phyloP scores from a whole-genome alignment of 2,797 vertebrate genomes.

The Paratrypauchen microcephalus region DNA sequence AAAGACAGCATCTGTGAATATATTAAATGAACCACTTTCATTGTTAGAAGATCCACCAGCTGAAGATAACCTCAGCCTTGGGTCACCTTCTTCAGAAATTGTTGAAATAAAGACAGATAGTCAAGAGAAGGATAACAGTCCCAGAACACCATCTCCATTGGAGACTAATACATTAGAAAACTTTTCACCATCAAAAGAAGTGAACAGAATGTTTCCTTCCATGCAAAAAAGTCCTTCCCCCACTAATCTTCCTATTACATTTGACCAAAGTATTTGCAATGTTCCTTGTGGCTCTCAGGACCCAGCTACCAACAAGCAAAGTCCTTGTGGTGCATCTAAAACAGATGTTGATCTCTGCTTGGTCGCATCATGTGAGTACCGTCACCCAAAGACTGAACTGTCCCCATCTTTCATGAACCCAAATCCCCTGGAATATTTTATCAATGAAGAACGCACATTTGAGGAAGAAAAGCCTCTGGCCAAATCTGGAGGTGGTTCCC shows the following conservation, averaged over 20 bases:
- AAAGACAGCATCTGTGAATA: slow-evolving; percentile 64
- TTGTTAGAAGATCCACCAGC: slow-evolving; percentile 44
- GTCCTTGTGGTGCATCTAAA: slow-evolving; percentile 74
- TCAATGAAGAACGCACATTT: slow-evolving; percentile 82
- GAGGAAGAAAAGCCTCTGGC: slow-evolving; percentile 84
- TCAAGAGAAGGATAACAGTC: slow-evolving; percentile 53
- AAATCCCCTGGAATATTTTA: slow-evolving; percentile 93
- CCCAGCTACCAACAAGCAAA: slow-evolving; percentile 66
- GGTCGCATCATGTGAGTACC: slow-evolving; percentile 92
- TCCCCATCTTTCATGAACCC: slow-evolving; percentile 98
- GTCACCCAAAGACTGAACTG: slow-evolving; percentile 94
- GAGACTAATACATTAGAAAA: slow-evolving; percentile 51
- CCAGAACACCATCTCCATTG: slow-evolving; percentile 60
- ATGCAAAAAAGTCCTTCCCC: slow-evolving; percentile 66
- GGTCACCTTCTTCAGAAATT: slow-evolving; percentile 39
- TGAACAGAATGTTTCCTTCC: slow-evolving; percentile 76
- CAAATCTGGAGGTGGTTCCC: slow-evolving; percentile 83
- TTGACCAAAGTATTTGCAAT: slow-evolving; percentile 50
- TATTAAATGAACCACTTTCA: slow-evolving; percentile 63
- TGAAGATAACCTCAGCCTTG: slow-evolving; percentile 53
- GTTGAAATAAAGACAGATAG: slow-evolving; percentile 39
- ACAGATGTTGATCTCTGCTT: slow-evolving; percentile 93
- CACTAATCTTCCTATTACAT: slow-evolving; percentile 58
- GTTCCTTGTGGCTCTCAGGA: slow-evolving; percentile 69
- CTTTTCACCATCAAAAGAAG: slow-evolving; percentile 51